These are phyloP conservation scores for Megastigmus dorsalis DNA, from an alignment of 2,888 invertebrate genomes.

Conservation along the genomic window DNA sequence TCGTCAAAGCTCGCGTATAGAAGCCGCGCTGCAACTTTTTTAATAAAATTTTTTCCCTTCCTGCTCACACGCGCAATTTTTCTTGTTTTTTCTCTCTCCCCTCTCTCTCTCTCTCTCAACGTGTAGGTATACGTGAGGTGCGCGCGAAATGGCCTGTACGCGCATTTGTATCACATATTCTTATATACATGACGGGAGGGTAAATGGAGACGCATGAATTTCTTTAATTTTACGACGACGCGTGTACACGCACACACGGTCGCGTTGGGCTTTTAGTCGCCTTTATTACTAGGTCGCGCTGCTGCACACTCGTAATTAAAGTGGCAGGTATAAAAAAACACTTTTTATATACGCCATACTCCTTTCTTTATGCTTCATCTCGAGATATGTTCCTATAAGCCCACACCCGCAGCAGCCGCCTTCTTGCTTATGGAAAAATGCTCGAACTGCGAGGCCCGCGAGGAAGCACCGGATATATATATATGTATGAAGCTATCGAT, in stretches of 20 bases:
- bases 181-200: too few species aligned
- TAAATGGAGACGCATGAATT: conserved; percentile 17
- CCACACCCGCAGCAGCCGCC: too few species aligned
- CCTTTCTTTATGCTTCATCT: background rate
- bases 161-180: too few species aligned
- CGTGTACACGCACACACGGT: background rate
- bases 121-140: background rate
- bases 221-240: conserved; percentile 1
- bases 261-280: background rate
- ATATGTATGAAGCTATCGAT: too few species aligned
- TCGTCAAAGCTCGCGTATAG: background rate
- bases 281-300: background rate
- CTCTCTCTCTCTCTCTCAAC: background rate
- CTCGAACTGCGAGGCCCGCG: too few species aligned
- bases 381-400: too few species aligned
- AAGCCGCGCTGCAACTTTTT: conserved; percentile 31
- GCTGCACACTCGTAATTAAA: background rate
- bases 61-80: background rate
- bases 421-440: too few species aligned
- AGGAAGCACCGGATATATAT: too few species aligned
- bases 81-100: background rate
- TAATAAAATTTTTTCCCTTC: conserved; percentile 18
- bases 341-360: too few species aligned
- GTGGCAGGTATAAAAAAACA: background rate
- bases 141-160: too few species aligned